Conservation (phyloP, 2,113 vertebrate genomes). For the Syngnathus scovelli region DNA sequence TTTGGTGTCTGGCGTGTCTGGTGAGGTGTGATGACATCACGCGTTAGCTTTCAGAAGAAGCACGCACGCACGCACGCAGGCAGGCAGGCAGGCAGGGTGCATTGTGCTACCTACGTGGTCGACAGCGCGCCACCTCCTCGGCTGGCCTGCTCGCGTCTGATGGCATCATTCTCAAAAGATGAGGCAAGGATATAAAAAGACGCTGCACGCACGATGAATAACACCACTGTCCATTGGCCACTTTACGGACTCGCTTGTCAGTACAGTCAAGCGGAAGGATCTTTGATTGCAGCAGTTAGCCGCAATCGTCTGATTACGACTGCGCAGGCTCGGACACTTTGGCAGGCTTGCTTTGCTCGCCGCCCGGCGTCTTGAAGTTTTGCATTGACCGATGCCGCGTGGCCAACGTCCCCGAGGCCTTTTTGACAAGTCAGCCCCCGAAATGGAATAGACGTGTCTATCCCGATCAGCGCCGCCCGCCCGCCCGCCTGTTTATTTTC, state of each 20-base stretch:
- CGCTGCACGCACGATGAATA: constrained; percentile 1
- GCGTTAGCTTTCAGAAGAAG: neutral
- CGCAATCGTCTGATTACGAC: neutral
- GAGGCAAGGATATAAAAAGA: constrained; percentile 25
- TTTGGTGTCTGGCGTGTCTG: neutral
- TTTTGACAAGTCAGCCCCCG: too few relatives aligned
- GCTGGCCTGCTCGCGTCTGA: constrained; percentile 42
- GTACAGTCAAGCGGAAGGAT: constrained; percentile 4
- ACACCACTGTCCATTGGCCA: neutral
- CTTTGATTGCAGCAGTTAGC: constrained; percentile 6
- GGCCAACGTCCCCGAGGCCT: neutral
- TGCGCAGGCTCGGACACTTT: neutral
- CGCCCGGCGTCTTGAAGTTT: neutral
- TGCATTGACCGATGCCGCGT: neutral
- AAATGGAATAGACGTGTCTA: neutral
- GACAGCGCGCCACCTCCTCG: constrained; percentile 25
- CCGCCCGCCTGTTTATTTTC: too few relatives aligned
- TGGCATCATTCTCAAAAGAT: constrained; percentile 51
- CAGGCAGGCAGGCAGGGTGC: neutral
- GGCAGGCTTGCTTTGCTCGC: neutral
- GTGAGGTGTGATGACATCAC: neutral
- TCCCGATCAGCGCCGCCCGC: neutral
- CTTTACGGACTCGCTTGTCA: neutral
- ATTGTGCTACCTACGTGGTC: neutral
- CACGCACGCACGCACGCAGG: neutral